Percentiles rank a stretch among this genome's conserved stretches.
These are phyloP conservation scores for Squalus acanthias DNA, from an alignment of 2,797 vertebrate species.

Conservation along the genomic window DNA sequence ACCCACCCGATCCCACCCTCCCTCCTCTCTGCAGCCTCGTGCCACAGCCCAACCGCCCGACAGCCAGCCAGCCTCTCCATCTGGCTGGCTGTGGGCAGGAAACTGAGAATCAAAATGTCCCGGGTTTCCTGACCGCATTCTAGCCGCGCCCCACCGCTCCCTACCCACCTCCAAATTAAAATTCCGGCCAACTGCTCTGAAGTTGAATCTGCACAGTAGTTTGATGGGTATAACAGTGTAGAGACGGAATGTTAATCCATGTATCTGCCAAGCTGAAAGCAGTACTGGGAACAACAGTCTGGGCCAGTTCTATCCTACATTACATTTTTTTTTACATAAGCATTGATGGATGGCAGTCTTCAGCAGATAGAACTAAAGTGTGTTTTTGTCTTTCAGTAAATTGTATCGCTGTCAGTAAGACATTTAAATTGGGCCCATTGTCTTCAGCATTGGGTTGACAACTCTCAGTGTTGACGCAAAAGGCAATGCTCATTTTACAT, in stretches of 20 bases:
- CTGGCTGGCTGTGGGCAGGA: no score
- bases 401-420: neutral
- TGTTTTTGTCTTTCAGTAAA: neutral
- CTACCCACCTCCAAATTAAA: no score
- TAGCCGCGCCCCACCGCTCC: no score
- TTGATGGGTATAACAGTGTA: no score
- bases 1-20: no score
- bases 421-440: neutral
- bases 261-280: neutral
- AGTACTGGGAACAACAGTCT: neutral
- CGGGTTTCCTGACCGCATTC: no score
- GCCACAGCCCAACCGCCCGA: no score
- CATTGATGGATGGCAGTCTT: neutral
- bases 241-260: neutral
- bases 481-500: neutral
- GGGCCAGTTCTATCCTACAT: neutral
- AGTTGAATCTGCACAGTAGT: neutral
- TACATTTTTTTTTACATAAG: neutral
- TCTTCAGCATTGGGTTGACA: neutral
- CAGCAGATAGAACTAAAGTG: neutral
- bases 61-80: no score
- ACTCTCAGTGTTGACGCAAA: neutral
- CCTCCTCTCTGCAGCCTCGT: no score
- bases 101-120: no score
- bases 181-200: neutral